Evolutionary conservation across 2,888 invertebrate species (phyloP), one percentile per base, ranked within the genome.

Genomic region (Agrenia bidenticulata): DNA sequence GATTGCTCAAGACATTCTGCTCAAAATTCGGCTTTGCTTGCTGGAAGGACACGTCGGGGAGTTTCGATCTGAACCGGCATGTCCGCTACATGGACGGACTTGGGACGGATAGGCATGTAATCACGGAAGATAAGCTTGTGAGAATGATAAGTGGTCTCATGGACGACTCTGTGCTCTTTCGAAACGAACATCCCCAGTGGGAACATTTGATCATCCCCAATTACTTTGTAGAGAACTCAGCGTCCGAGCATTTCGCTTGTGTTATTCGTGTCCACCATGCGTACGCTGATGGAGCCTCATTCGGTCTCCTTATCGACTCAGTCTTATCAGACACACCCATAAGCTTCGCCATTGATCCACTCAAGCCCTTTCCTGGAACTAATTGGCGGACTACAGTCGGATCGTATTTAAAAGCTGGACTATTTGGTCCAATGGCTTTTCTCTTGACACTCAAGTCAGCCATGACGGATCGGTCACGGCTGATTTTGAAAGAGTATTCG

Each of bases 41-140:
- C 53, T 77, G 77, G 77, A 66, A 67, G 53, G 71, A 76, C 57
- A 63, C 50, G 19, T 42, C 32, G 13, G 15, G 50, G 1, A 41
- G 62, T n/a, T 76, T 77, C 61, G 67, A 74, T 60, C 64, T 77
- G 24, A 32, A 23, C 0, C 67, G 70, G 2, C 77, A 76, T 62
- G 71, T 77, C 37, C 54, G 63, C n/a, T 59, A 64, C 11, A 2
- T 64, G 51, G 66, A 62, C 1, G 41, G 26, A 1, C 45, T 65
- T 11, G 37, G 32, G 32, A 4, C 11, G 32, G 32, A 32, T 32
- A 32, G 11, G 32, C 61, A 67, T 17, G 63, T 70, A 5, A 59
- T 63, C 15, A 66, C 73, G 0, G 73, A 75, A 17, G 70, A 69
- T 21, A 64, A 70, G 24, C 59, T 70, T 13, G 59, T 73, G 64